Conservation (phyloP, 2,113 vertebrate species). For the Paradoxurus hermaphroditus region DNA sequence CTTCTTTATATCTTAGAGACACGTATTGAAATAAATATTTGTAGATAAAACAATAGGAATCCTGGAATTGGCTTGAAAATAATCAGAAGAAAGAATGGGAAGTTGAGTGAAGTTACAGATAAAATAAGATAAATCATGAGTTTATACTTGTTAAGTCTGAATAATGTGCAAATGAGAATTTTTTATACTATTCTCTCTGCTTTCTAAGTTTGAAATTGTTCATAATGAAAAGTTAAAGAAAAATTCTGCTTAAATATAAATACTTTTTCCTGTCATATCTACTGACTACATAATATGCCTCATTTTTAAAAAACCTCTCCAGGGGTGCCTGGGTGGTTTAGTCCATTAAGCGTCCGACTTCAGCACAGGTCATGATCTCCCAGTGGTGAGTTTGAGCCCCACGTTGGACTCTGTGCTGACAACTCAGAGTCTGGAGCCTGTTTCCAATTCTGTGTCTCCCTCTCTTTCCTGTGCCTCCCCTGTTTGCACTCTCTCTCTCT, state of each 20-base stretch:
- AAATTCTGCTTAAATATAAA: slow-evolving; percentile 41
- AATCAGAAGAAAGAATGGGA: neutral
- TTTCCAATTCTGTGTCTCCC: no score
- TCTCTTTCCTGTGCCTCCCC: no score
- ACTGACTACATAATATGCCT: neutral
- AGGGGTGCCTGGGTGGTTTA: no score
- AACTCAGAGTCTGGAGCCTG: no score
- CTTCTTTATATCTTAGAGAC: slow-evolving; percentile 3
- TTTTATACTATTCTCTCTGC: neutral
- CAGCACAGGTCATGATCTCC: no score
- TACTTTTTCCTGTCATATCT: neutral
- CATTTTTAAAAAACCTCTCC: neutral
- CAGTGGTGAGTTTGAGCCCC: no score
- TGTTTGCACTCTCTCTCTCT: no score
- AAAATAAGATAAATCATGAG: neutral
- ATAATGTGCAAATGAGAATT: neutral
- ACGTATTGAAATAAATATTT: slow-evolving; percentile 1
- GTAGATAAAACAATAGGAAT: neutral
- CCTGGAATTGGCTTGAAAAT: neutral
- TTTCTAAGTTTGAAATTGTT: slow-evolving; percentile 7
- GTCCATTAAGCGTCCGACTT: no score
- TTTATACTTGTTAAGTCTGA: neutral
- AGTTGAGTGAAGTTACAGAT: neutral
- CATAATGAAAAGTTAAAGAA: slow-evolving; percentile 15
- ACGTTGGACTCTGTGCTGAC: no score